A percentile compares a stretch with the other conserved stretches of the same genome.
phyloP scores from a whole-genome alignment of 2,888 invertebrate genomes.

The Clostera curtula region DNA sequence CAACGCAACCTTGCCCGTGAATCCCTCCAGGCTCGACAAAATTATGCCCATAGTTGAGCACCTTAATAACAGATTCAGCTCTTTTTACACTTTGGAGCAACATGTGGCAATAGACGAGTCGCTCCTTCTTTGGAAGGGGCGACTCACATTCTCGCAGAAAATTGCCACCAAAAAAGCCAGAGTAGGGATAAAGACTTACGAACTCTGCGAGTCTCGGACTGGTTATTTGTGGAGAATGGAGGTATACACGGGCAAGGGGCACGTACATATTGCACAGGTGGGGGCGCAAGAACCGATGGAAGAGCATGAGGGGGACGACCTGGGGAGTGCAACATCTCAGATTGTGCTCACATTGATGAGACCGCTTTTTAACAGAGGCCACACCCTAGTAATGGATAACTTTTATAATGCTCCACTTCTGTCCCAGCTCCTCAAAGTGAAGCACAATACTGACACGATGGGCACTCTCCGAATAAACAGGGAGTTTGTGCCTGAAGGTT shows the following conservation, averaged over 20 bases:
- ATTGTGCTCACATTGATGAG: slow-evolving; percentile 14
- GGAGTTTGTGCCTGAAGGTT: slow-evolving; percentile 17
- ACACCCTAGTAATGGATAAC: slow-evolving; percentile 23
- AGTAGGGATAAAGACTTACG: slow-evolving; percentile 19
- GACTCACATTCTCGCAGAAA: too few species aligned
- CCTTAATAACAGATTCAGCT: slow-evolving; percentile 12
- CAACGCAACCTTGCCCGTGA: neutral
- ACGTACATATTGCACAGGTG: too few species aligned
- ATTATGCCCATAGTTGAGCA: slow-evolving; percentile 11
- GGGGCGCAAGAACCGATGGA: slow-evolving; percentile 1
- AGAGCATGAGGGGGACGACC: slow-evolving; percentile 8
- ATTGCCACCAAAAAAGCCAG: slow-evolving; percentile 15
- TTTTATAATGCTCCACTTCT: slow-evolving; percentile 22
- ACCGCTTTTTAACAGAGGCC: slow-evolving; percentile 15
- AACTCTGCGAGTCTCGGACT: slow-evolving; percentile 17
- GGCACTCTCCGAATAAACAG: too few species aligned
- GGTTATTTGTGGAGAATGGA: slow-evolving; percentile 13
- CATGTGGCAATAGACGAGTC: slow-evolving; percentile 18
- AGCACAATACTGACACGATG: slow-evolving; percentile 14
- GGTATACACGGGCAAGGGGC: slow-evolving; percentile 12
- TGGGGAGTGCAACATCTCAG: slow-evolving; percentile 15
- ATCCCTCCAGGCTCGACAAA: slow-evolving; percentile 6
- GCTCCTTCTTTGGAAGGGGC: slow-evolving; percentile 16
- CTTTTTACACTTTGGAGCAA: slow-evolving; percentile 16
- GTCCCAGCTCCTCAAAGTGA: slow-evolving; percentile 13